phyloP scores from a whole-genome alignment of 2,797 vertebrate species.

The Chromobotia macracanthus region DNA sequence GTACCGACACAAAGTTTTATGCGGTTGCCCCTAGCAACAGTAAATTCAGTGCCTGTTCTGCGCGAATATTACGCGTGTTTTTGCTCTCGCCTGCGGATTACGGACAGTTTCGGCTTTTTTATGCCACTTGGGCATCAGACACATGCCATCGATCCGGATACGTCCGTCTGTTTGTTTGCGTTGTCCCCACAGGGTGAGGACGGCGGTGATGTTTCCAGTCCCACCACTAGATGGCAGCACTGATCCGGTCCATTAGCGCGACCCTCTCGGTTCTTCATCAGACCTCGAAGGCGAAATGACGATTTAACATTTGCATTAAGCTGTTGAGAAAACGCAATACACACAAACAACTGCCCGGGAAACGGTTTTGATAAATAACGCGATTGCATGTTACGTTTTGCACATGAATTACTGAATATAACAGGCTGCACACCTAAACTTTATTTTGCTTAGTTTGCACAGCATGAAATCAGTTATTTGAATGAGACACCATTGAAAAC shows the following conservation, averaged over 20 bases:
- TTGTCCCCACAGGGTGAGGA: background rate
- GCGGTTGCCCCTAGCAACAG: constrained; percentile 57
- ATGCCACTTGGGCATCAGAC: background rate
- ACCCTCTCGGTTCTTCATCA: background rate
- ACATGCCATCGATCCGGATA: background rate
- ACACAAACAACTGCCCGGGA: background rate
- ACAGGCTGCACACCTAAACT: background rate
- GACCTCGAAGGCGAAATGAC: background rate
- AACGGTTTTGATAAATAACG: background rate
- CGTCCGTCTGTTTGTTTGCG: background rate
- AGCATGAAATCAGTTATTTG: constrained; percentile 25
- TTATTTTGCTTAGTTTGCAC: background rate
- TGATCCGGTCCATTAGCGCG: background rate
- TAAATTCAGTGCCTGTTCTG: background rate
- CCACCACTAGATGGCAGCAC: constrained; percentile 56
- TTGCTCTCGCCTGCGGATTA: constrained; percentile 41
- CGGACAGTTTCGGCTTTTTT: background rate
- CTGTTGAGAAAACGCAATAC: too few relatives aligned
- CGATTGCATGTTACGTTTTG: background rate
- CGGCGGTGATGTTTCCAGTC: background rate
- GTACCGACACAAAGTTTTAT: constrained; percentile 39
- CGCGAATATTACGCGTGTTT: background rate
- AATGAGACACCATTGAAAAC: constrained; percentile 23
- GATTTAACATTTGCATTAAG: background rate
- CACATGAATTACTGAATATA: background rate